These are phyloP conservation scores for Melangyna quadrimaculata DNA, from an alignment of 2,888 invertebrate genomes.

Conservation along the genomic window DNA sequence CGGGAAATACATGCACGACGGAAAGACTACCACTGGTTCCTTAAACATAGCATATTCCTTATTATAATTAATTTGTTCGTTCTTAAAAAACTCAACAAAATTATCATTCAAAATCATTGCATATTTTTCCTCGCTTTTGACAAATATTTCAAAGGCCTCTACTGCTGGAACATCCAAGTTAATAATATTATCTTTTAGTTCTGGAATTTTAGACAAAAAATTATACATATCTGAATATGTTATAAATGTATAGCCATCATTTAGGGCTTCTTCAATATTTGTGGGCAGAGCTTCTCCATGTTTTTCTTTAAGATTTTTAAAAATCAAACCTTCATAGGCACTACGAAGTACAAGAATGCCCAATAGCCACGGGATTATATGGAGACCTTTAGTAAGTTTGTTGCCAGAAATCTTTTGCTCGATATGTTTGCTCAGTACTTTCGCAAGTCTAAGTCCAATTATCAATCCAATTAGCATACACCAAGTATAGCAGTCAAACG, in stretches of 20 bases:
- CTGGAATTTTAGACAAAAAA: not conserved
- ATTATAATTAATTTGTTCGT: not conserved
- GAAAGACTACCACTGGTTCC: not conserved
- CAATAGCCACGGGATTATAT: not conserved
- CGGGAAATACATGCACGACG: not conserved
- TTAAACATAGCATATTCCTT: not conserved
- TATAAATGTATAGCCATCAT: slow-evolving; percentile 57
- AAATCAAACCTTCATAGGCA: slow-evolving; percentile 74
- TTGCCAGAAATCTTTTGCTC: not conserved
- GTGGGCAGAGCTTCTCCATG: slow-evolving; percentile 72
- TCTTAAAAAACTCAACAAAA: not conserved
- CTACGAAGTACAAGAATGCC: slow-evolving; percentile 58
- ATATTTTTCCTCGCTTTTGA: not conserved
- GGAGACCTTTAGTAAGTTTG: not conserved
- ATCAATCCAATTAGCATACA: not conserved
- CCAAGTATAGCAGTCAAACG: not conserved
- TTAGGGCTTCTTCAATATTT: slow-evolving; percentile 66
- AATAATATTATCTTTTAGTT: not conserved
- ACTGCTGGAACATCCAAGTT: rapidly evolving
- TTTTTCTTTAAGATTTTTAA: slow-evolving; percentile 73
- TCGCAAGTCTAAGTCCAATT: not conserved
- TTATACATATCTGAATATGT: not conserved
- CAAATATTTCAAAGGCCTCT: not conserved
- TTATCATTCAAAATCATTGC: not conserved
- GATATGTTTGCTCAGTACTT: not conserved